Evolutionary conservation across 2,797 vertebrate genomes (phyloP), one percentile per base, ranked within the genome.

Genomic region (Carcharodon carcharias): DNA sequence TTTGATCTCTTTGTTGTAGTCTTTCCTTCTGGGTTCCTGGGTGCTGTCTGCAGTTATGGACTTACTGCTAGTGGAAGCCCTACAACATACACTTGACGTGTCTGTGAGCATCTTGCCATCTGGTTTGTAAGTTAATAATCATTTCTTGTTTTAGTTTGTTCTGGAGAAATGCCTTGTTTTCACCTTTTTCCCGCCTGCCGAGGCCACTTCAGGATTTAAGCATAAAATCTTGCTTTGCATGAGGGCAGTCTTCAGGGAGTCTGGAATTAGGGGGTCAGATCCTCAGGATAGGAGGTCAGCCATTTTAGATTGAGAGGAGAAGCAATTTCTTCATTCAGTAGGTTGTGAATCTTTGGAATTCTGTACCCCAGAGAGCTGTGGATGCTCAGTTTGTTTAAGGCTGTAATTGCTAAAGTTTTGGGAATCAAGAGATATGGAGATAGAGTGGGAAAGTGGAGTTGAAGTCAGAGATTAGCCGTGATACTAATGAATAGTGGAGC

Each of bases 1-100:
- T 61, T 65, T 96, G 96, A 14, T 96, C 71, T 95, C 96, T 97
- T 97, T 96, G 85, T 97, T 97, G 21, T 96, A 99, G 99, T 99
- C 99, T 71, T 99, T 99, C 97, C 98, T 99, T 96, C 97, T 99
- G 96, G 99, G 98, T 56, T 97, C 98, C 77, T 99, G 99, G 99
- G 97, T 98, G 97, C 97, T 99, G 73, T 99, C 99, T 93, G 98
- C 98, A 1, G 97, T 99, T 96, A 97, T 98, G 97, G 99, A 99
- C 97, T 97, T 98, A 96, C 97, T 99, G 96, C 97, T 99, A 89
- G 98, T 98, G 69, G 98, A 99, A 97, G 97, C 97, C 0, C 96
- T 98, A 96, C 97, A 98, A 96, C 98, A 98, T 97, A 96, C 98
- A 31, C 98, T 99, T 97, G 98, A 98, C 82, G 97, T 99, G 96